Percentiles rank a stretch among this genome's conserved stretches.
Evolutionary conservation across 2,797 vertebrate genomes (phyloP).

Genomic region (Anguilla obscura): DNA sequence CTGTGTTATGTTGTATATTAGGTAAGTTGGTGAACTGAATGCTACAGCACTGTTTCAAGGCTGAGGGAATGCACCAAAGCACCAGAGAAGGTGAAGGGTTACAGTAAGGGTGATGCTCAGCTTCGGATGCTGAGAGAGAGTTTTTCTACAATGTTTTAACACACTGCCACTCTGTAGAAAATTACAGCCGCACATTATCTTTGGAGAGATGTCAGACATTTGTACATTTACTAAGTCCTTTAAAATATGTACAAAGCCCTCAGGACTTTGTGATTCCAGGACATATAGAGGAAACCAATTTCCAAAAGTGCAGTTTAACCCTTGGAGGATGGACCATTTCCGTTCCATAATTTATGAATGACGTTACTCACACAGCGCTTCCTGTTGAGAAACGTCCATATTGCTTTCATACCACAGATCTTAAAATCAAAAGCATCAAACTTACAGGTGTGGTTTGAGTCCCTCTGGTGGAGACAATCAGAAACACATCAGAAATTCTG

Average conservation of each 20-base stretch:
- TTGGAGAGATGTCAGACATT: background rate
- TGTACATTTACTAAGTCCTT: background rate
- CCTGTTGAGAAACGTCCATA: background rate
- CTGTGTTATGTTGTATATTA: background rate
- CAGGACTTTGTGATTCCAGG: background rate
- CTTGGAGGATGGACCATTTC: background rate
- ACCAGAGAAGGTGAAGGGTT: background rate
- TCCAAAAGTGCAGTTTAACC: conserved; percentile 15
- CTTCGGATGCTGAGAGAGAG: background rate
- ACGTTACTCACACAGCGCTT: background rate
- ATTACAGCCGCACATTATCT: background rate
- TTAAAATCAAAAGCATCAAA: background rate
- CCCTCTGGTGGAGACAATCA: conserved; percentile 29
- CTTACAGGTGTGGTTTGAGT: background rate
- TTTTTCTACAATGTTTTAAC: conserved; percentile 14
- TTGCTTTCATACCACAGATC: background rate
- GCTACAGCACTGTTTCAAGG: background rate
- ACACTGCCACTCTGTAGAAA: background rate
- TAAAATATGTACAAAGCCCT: conserved; percentile 16
- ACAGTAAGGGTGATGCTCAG: background rate
- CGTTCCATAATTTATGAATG: conserved; percentile 9
- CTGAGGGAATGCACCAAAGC: background rate
- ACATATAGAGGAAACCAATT: background rate
- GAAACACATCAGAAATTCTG: conserved; percentile 10
- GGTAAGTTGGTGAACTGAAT: background rate